These are phyloP conservation scores for Ischnura elegans DNA, from an alignment of 2,888 invertebrate genomes.

Conservation along the genomic window DNA sequence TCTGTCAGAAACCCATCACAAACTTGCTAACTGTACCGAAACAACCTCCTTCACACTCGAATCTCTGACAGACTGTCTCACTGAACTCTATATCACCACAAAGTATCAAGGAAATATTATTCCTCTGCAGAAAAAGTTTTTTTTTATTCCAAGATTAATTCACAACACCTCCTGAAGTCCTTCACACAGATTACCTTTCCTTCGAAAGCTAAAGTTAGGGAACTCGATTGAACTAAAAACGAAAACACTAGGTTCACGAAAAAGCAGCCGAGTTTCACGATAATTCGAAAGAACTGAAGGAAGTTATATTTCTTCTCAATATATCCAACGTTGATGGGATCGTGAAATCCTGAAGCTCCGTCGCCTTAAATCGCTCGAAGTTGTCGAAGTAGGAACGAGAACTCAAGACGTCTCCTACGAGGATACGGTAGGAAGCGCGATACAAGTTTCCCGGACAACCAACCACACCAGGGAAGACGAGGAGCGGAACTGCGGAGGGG, in stretches of 20 bases:
- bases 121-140: neutral
- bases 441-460: conserved; percentile 66
- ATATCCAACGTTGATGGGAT: neutral
- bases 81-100: conserved; percentile 42
- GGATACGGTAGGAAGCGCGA: conserved; percentile 51
- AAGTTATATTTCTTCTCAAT: neutral
- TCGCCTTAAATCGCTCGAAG: conserved; percentile 15
- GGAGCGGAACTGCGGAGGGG: conserved; percentile 61
- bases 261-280: neutral
- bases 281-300: neutral
- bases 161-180: conserved; percentile 31
- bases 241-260: neutral
- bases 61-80: conserved; percentile 6
- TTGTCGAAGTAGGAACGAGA: conserved; percentile 22
- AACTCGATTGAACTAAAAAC: neutral
- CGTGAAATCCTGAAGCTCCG: neutral
- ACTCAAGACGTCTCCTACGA: conserved; percentile 7
- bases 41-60: conserved; percentile 24
- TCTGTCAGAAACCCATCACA: conserved; percentile 67
- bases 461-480: conserved; percentile 66
- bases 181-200: neutral
- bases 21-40: conserved; percentile 18
- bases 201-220: neutral
- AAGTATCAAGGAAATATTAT: neutral
- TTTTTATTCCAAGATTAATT: neutral